A percentile compares a stretch with the other conserved stretches of the same genome.
Evolutionary conservation across 2,888 invertebrate species (phyloP).

Genomic region (Villa cingulata): DNA sequence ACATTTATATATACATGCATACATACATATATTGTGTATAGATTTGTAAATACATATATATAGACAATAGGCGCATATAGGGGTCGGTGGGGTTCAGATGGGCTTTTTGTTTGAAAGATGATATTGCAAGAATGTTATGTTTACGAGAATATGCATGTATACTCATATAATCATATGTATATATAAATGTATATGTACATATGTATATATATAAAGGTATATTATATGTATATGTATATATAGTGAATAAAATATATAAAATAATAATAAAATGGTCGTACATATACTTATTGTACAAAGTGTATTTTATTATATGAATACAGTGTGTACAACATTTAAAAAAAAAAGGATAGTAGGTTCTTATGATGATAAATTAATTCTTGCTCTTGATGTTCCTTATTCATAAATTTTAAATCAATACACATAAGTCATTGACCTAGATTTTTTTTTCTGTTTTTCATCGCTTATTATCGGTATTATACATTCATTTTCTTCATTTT

Average conservation of each 20-base stretch:
- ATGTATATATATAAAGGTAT: background rate
- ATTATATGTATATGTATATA: background rate
- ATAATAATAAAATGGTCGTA: no score
- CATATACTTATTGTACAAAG: background rate
- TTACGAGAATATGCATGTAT: background rate
- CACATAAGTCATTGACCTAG: conserved; percentile 5
- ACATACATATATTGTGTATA: no score
- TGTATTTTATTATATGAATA: no score
- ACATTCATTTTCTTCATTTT: background rate
- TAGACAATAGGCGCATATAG: conserved; percentile 5
- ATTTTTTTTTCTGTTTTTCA: background rate
- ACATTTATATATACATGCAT: no score
- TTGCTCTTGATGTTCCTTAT: background rate
- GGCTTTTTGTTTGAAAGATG: conserved; percentile 5
- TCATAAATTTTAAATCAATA: background rate
- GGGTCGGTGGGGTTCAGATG: conserved; percentile 6
- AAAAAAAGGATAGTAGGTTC: conserved; percentile 4
- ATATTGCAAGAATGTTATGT: conserved; percentile 9
- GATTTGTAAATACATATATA: no score
- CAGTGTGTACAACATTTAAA: background rate
- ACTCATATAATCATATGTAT: background rate
- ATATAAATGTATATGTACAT: background rate
- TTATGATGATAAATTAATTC: conserved; percentile 8
- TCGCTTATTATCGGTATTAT: background rate
- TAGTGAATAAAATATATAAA: no score